Conservation (phyloP, 1,140 invertebrate species). For the Trichogramma pretiosum region DNA sequence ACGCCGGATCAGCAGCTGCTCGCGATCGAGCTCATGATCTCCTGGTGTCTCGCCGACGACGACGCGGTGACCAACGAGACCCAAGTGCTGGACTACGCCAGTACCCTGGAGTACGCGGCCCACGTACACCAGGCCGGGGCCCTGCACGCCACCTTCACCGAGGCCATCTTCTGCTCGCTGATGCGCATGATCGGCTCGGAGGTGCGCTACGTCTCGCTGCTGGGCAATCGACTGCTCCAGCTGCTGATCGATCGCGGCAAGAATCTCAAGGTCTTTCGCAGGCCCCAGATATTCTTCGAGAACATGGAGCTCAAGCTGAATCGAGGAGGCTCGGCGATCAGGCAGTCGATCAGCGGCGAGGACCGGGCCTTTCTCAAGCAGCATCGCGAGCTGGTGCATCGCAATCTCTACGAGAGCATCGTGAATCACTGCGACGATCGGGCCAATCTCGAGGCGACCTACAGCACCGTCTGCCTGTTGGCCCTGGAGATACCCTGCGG, state of each 20-base stretch:
- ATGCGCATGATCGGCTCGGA: constrained; percentile 43
- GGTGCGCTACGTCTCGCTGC: constrained; percentile 40
- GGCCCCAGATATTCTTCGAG: constrained; percentile 48
- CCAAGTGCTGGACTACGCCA: constrained; percentile 41
- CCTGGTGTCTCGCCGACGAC: too few species aligned
- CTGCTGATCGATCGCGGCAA: constrained; percentile 47
- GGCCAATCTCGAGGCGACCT: constrained; percentile 46
- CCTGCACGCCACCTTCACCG: constrained; percentile 39
- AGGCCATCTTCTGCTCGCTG: constrained; percentile 40
- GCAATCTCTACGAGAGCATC: constrained; percentile 42
- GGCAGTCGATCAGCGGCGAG: too few species aligned
- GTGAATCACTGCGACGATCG: constrained; percentile 38
- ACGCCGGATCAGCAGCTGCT: too few species aligned
- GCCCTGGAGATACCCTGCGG: constrained; percentile 51
- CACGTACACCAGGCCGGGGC: constrained; percentile 35
- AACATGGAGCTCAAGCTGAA: constrained; percentile 35
- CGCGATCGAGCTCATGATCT: too few species aligned
- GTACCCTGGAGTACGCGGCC: constrained; percentile 44
- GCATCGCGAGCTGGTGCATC: constrained; percentile 45
- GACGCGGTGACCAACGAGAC: background rate
- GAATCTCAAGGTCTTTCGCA: constrained; percentile 43
- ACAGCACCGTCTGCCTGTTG: constrained; percentile 46
- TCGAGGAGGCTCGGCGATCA: too few species aligned
- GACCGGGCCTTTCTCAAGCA: constrained; percentile 46
- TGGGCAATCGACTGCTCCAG: constrained; percentile 48